phyloP scores from a whole-genome alignment of 2,113 vertebrate genomes.

The Salvelinus namaycush region DNA sequence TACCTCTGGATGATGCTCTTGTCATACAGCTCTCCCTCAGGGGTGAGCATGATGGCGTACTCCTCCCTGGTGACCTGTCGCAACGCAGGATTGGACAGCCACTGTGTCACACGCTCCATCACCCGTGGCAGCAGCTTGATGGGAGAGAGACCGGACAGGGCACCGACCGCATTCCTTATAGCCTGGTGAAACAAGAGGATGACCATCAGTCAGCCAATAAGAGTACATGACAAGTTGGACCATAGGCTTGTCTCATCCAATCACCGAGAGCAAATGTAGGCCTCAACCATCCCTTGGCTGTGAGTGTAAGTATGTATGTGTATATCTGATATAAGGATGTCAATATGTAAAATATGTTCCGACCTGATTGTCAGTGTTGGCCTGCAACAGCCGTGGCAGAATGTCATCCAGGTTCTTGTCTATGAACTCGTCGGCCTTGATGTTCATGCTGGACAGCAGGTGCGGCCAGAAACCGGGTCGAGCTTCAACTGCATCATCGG shows the following conservation, averaged over 20 bases:
- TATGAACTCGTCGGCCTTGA: constrained; percentile 84
- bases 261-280: background rate
- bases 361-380: constrained; percentile 80
- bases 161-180: constrained; percentile 85
- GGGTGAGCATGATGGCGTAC: constrained; percentile 89
- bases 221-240: background rate
- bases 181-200: constrained; percentile 50
- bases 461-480: constrained; percentile 84
- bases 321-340: background rate
- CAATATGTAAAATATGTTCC: background rate
- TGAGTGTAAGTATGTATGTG: background rate
- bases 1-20: constrained; percentile 94
- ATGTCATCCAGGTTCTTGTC: constrained; percentile 84
- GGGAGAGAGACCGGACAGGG: constrained; percentile 85
- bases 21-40: constrained; percentile 88
- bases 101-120: constrained; percentile 79
- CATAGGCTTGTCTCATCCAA: background rate
- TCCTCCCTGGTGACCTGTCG: constrained; percentile 88
- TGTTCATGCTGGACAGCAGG: constrained; percentile 86
- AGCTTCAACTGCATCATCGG: constrained; percentile 69
- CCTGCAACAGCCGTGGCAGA: constrained; percentile 80
- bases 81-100: constrained; percentile 80
- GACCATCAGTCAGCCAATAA: background rate
- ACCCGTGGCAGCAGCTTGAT: constrained; percentile 84
- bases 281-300: background rate